Conservation (phyloP, 2,888 invertebrate genomes). For the Stenodera caucasica region DNA sequence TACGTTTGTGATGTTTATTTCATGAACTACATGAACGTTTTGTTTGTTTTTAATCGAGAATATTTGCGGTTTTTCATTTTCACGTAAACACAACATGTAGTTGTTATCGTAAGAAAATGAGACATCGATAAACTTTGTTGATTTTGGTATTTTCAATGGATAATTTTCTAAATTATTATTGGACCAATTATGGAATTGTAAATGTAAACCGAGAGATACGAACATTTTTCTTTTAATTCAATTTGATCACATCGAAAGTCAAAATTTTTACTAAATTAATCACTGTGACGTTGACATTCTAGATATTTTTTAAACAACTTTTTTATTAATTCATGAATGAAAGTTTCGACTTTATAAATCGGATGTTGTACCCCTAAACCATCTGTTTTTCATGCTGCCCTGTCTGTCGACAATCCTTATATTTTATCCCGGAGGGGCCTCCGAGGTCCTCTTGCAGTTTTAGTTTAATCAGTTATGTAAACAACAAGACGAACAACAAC, state of each 20-base stretch:
- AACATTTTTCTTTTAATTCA: conserved; percentile 48
- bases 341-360: neutral
- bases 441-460: conserved; percentile 27
- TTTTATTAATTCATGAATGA: neutral
- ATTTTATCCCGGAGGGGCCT: conserved; percentile 50
- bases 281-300: neutral
- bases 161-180: conserved; percentile 32
- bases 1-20: conserved; percentile 42
- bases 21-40: conserved; percentile 44
- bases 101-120: conserved; percentile 50
- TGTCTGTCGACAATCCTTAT: conserved; percentile 45
- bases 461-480: conserved; percentile 5
- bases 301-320: neutral
- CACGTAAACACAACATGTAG: conserved; percentile 44
- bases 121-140: conserved; percentile 36
- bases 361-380: conserved; percentile 22
- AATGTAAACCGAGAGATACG: conserved; percentile 35
- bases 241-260: too few relatives aligned
- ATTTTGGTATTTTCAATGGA: conserved; percentile 33
- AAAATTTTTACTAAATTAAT: neutral
- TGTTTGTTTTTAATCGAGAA: conserved; percentile 42
- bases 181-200: conserved; percentile 42
- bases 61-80: conserved; percentile 45
- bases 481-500: neutral
- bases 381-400: conserved; percentile 38